Evolutionary conservation across 2,113 vertebrate species (phyloP), one percentile per base, ranked within the genome.

Genomic region (Nerophis ophidion): DNA sequence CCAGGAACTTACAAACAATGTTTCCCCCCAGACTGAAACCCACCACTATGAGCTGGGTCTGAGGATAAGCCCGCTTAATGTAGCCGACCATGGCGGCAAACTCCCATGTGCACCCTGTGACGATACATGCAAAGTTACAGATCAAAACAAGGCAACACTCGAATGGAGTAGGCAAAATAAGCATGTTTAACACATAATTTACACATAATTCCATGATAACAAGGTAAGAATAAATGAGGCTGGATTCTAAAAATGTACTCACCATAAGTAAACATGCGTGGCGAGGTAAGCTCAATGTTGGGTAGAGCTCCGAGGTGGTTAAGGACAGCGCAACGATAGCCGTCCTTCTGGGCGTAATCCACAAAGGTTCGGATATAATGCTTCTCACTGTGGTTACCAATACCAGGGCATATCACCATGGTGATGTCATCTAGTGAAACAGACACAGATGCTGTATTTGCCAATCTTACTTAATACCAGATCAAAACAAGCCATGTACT

Each of bases 211-310:
- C 26, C 26, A 26, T 26, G 26, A 26, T 26, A 33, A 54, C 19
- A 51, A 56, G 40, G 51, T 8, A 49, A n/a, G 14, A 49, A 8
- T 8, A 8, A 49, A 51, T 7, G 1, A 44, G 50, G 34, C 50
- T 5, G 4, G 7, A 8, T 45, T 66, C 11, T 64, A n/a, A 75
- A 71, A 47, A 61, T 69, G 70, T 45, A 40, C 90, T 89, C 85
- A 98, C 96, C 95, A 0, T 99, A 99, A 0, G 97, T 99, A 85
- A 99, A 99, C 96, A 99, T 98, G 47, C 97, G 93, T 7, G 97
- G 93, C 5, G 96, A 98, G 7, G 97, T 99, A 46, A 99, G 91
- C 68, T 99, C 96, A 8, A 98, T 98, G 81, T 93, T 96, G 72
- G 96, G 93, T 61, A 99, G 88, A 44, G 96, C 97, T 38, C 97